Evolutionary conservation across 2,888 invertebrate species (phyloP).

Genomic region (Caenorhabditis doughertyi): DNA sequence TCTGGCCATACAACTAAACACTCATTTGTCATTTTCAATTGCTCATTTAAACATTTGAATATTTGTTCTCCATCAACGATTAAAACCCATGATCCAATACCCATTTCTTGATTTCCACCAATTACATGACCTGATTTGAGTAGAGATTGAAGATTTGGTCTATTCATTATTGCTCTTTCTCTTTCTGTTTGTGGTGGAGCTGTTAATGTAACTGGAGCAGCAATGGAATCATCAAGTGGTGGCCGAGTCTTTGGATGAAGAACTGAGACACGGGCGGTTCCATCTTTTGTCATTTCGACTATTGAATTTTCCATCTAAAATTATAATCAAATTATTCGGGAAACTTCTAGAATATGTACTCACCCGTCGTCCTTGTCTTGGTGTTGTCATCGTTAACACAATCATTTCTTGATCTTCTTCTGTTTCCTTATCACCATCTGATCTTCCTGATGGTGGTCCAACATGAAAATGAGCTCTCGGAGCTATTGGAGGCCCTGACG

Average conservation of each 20-base stretch:
- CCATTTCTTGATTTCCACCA: conserved; percentile 44
- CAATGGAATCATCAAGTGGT: conserved; percentile 41
- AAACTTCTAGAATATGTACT: background rate
- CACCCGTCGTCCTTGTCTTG: conserved; percentile 38
- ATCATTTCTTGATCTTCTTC: conserved; percentile 45
- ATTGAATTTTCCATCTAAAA: conserved; percentile 70
- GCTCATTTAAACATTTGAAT: conserved; percentile 78
- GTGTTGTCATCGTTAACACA: conserved; percentile 41
- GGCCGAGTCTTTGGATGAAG: conserved; percentile 50
- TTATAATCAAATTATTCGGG: background rate
- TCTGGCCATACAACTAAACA: conserved; percentile 92
- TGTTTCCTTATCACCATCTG: conserved; percentile 40
- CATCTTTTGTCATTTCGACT: conserved; percentile 73
- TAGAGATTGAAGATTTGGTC: conserved; percentile 39
- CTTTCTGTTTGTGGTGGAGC: conserved; percentile 54
- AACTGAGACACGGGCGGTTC: conserved; percentile 66
- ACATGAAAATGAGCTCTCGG: conserved; percentile 56
- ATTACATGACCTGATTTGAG: conserved; percentile 49
- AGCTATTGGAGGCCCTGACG: conserved; percentile 17
- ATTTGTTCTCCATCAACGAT: conserved; percentile 67
- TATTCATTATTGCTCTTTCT: conserved; percentile 42
- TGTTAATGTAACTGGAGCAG: conserved; percentile 39
- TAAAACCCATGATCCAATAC: conserved; percentile 56
- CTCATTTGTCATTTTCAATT: conserved; percentile 76
- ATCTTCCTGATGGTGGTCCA: conserved; percentile 35